These are phyloP conservation scores for Ariolimax columbianus DNA, from an alignment of 2,888 invertebrate genomes.

Conservation along the genomic window DNA sequence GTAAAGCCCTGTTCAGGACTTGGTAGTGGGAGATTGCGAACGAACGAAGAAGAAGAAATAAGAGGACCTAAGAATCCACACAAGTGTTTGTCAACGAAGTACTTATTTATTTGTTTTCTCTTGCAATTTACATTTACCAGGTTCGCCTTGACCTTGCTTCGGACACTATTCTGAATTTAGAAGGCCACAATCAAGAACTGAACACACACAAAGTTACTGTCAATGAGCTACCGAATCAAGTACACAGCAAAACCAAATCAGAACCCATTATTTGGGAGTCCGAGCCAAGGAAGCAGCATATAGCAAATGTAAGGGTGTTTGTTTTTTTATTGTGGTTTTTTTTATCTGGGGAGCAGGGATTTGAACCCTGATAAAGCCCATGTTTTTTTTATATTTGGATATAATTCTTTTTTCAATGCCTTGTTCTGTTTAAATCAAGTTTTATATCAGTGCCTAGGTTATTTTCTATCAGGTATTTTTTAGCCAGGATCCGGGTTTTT, in stretches of 20 bases:
- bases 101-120: not conserved
- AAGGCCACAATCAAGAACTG: slow-evolving; percentile 61
- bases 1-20: no score
- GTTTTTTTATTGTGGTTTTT: not conserved
- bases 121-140: slow-evolving; percentile 17
- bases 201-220: slow-evolving; percentile 62
- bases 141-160: slow-evolving; percentile 64
- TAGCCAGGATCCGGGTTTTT: no score
- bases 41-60: no score
- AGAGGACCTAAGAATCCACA: no score
- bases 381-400: no score
- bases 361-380: no score
- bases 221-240: slow-evolving; percentile 65
- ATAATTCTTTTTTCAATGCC: no score
- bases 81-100: not conserved
- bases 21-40: no score
- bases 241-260: slow-evolving; percentile 64
- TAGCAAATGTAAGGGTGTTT: slow-evolving; percentile 65
- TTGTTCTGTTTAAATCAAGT: no score
- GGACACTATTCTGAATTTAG: slow-evolving; percentile 67
- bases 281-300: slow-evolving; percentile 67
- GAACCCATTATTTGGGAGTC: slow-evolving; percentile 65
- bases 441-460: no score
- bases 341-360: no score
- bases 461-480: no score